Conservation (phyloP, 1,140 invertebrate genomes). For the Thaumetopoea pityocampa region DNA sequence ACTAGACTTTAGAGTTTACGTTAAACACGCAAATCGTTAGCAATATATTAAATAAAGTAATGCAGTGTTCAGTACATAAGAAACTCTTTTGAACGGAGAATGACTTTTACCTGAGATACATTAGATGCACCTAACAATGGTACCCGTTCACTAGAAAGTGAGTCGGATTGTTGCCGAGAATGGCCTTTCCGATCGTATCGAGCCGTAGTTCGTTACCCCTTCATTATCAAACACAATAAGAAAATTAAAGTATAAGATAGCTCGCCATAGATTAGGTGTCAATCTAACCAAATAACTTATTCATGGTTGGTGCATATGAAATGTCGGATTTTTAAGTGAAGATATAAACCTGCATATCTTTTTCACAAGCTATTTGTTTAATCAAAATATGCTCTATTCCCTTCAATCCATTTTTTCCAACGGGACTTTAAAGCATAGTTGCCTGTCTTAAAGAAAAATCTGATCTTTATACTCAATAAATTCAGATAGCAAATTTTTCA, state of each 20-base stretch:
- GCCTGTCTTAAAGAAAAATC: slow-evolving; percentile 2
- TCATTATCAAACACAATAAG: slow-evolving; percentile 47
- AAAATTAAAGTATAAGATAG: slow-evolving; percentile 18
- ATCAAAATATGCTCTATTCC: too few species aligned
- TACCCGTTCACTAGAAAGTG: slow-evolving; percentile 54
- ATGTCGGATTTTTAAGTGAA: too few species aligned
- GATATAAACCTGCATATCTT: too few species aligned
- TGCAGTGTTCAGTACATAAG: slow-evolving; percentile 10
- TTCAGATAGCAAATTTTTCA: too few species aligned
- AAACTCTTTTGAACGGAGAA: slow-evolving; percentile 22
- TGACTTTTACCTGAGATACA: slow-evolving; percentile 42
- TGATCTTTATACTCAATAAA: too few species aligned
- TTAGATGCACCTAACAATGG: slow-evolving; percentile 50
- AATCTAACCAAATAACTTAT: slow-evolving; percentile 2
- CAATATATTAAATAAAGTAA: too few species aligned
- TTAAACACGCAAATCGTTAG: too few species aligned
- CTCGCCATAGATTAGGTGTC: slow-evolving; percentile 1
- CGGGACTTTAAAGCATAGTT: too few species aligned
- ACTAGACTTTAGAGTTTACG: too few species aligned
- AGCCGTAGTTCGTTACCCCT: slow-evolving; percentile 37
- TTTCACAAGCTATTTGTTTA: too few species aligned
- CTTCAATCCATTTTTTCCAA: too few species aligned
- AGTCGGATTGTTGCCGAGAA: slow-evolving; percentile 44
- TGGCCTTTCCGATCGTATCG: slow-evolving; percentile 55
- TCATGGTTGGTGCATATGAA: too few species aligned